Conservation (phyloP, 2,113 vertebrate genomes). For the Hyperopisus bebe region DNA sequence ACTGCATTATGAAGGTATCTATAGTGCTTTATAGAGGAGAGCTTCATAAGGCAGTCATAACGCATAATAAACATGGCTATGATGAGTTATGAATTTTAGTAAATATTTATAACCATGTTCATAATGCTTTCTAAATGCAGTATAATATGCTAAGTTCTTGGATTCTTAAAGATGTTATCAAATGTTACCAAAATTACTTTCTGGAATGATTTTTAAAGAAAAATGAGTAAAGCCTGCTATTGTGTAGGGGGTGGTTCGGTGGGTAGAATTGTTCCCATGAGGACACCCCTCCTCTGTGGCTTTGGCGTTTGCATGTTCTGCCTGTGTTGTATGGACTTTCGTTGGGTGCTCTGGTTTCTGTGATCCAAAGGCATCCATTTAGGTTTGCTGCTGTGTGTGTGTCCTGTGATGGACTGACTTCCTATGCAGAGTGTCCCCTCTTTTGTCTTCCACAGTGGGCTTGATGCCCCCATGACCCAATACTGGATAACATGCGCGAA, state of each 20-base stretch:
- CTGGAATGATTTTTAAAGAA: not conserved
- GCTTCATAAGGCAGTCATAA: not conserved
- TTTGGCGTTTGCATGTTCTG: not conserved
- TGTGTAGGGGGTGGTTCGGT: not conserved
- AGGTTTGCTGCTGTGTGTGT: not conserved
- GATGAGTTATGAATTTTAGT: not conserved
- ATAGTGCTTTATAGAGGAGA: not conserved
- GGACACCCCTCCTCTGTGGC: not conserved
- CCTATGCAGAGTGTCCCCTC: not conserved
- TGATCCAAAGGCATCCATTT: not conserved
- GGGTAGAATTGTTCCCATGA: not conserved
- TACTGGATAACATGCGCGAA: not conserved
- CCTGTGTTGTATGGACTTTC: not conserved
- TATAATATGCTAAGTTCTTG: not conserved
- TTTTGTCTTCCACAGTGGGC: not conserved
- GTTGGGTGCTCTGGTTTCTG: not conserved
- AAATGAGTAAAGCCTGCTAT: not conserved
- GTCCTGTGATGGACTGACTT: not conserved
- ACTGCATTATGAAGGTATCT: not conserved
- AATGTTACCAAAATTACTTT: not conserved
- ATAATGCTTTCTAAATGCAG: not conserved
- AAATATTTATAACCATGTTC: not conserved
- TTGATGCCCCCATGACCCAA: not conserved
- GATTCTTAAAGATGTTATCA: not conserved
- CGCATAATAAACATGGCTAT: not conserved